Percentiles rank a stretch among this genome's conserved stretches.
These are phyloP conservation scores for Pyrgilauda ruficollis DNA, from an alignment of 2,113 vertebrate species.

Conservation along the genomic window DNA sequence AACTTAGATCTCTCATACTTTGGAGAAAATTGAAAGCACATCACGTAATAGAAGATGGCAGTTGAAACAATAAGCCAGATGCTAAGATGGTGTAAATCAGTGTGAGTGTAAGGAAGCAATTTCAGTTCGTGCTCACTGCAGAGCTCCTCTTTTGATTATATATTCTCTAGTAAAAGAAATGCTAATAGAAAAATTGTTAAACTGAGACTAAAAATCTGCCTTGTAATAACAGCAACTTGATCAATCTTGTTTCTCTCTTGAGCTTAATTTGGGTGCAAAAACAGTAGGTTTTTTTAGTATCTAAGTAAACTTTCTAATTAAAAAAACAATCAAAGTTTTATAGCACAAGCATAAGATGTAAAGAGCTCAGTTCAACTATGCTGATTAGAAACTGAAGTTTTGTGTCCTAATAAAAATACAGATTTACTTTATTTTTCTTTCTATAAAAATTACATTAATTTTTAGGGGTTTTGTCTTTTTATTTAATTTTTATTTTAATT, in stretches of 20 bases:
- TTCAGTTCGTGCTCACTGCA: neutral
- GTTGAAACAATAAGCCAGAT: constrained; percentile 31
- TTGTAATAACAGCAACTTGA: neutral
- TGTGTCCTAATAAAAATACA: neutral
- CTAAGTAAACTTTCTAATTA: constrained; percentile 22
- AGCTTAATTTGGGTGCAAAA: neutral
- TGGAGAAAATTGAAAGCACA: constrained; percentile 13
- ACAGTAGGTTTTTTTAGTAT: neutral
- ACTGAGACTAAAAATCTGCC: neutral
- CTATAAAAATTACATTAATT: neutral
- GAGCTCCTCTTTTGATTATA: neutral
- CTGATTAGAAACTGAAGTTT: neutral
- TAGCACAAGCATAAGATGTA: neutral
- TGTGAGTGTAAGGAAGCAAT: neutral
- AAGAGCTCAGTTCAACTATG: neutral
- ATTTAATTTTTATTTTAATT: neutral
- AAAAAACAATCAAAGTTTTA: constrained; percentile 23
- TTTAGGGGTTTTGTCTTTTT: neutral
- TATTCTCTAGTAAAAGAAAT: neutral
- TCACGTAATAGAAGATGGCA: neutral
- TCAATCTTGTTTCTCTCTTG: neutral
- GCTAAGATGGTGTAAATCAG: constrained; percentile 12
- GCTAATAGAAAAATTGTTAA: constrained; percentile 1
- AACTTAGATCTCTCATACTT: neutral
- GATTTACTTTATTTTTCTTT: neutral